Conservation (phyloP, 2,888 invertebrate species). For the Drosophila prolongata region DNA sequence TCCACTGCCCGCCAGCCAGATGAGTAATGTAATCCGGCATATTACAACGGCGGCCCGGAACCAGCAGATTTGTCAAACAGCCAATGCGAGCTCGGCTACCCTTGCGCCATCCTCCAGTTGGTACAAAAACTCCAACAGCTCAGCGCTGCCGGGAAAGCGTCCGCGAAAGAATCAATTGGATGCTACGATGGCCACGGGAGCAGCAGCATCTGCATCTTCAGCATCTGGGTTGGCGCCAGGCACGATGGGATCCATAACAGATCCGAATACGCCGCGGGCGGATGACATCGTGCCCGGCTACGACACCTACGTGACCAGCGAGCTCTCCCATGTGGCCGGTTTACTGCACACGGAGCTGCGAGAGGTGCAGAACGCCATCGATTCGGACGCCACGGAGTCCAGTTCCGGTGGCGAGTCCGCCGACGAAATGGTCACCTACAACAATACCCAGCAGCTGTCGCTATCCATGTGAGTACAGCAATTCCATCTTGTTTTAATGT, state of each 20-base stretch:
- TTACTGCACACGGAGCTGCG: slow-evolving; percentile 90
- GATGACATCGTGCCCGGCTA: slow-evolving; percentile 83
- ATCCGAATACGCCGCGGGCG: slow-evolving; percentile 42
- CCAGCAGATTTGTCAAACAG: slow-evolving; percentile 77
- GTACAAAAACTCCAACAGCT: slow-evolving; percentile 50
- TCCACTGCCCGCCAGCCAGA: slow-evolving; percentile 85
- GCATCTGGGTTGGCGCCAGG: slow-evolving; percentile 9
- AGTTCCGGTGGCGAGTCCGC: slow-evolving; percentile 97
- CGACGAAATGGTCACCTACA: slow-evolving; percentile 93
- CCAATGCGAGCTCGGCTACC: slow-evolving; percentile 64
- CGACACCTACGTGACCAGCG: slow-evolving; percentile 85
- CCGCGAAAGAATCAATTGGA: slow-evolving; percentile 54
- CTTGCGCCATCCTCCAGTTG: slow-evolving; percentile 65
- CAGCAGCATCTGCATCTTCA: slow-evolving; percentile 9
- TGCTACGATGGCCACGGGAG: slow-evolving; percentile 2
- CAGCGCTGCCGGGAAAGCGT: slow-evolving; percentile 53
- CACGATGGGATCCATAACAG: slow-evolving; percentile 9
- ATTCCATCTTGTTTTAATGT: neutral
- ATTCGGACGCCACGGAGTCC: slow-evolving; percentile 97
- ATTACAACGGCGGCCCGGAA: slow-evolving; percentile 79
- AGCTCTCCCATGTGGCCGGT: slow-evolving; percentile 90
- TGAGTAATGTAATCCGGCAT: slow-evolving; percentile 85
- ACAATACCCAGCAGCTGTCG: slow-evolving; percentile 90
- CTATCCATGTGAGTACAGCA: slow-evolving; percentile 90
- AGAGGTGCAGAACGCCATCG: slow-evolving; percentile 90